Evolutionary conservation across 2,113 vertebrate genomes (phyloP), one percentile per base, ranked within the genome.

Genomic region (Scophthalmus maximus): DNA sequence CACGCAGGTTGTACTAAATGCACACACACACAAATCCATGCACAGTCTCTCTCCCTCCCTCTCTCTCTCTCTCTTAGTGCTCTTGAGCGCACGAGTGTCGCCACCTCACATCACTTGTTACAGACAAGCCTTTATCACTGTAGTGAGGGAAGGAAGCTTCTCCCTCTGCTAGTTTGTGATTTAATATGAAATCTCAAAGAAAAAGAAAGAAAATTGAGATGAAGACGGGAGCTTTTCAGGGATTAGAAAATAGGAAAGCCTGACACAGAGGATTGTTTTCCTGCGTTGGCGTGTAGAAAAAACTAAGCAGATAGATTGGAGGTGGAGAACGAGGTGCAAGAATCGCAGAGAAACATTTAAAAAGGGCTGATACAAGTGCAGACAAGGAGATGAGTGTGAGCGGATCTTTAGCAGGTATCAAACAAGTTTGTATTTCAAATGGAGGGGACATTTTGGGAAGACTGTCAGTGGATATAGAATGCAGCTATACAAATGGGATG

Each of bases 271-370:
- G 6, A 51, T 14, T 8, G 17, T 8, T 68, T 25, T 49, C 47
- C 38, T 22, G 32, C 32, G 57, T 56, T 57, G 5, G 22, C 17
- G 47, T 12, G 6, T 20, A 32, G 15, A 36, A 15, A 25, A 66
- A 74, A 56, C 12, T 59, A 70, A 64, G 44, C 15, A 68, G 27
- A 61, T 56, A 15, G 11, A 66, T 18, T 25, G 20, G 23, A 29
- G 25, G 22, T 3, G 9, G 18, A 17, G 26, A 25, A 25, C 52
- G 9, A 27, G 25, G 17, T 55, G 30, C 46, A 64, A 3, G 8
- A 23, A 26, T 55, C 59, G 51, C 42, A 63, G 56, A 65, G 51
- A 17, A 32, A 38, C 5, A 20, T 61, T 61, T 66, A n/a, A 70
- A 47, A 34, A 14, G 30, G 66, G 40, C 20, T 15, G 25, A 58